Evolutionary conservation across 1,140 invertebrate genomes (phyloP), one percentile per base, ranked within the genome.

Genomic region (Drosophila hydei): DNA sequence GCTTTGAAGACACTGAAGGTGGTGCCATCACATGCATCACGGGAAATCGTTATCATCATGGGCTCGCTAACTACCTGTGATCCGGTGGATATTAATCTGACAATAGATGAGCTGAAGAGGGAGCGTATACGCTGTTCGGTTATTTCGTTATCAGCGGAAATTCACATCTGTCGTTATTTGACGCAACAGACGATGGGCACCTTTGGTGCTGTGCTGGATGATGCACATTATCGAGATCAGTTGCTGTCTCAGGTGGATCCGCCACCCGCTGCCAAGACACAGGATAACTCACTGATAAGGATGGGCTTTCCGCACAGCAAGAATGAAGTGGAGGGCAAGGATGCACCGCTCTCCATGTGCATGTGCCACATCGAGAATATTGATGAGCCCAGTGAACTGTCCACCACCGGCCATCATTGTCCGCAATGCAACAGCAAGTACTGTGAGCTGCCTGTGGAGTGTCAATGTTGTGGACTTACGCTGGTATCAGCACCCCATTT

Each of bases 401-500:
- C 92, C 80, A 94, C 94, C 33, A 94, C 94, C 12, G 98, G 98
- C 2, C 99, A 98, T 91, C 95, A 98, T 81, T 99, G 98, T 92
- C 98, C 98, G 19, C 98, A 99, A 90, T 99, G 99, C 92, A 95
- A 95, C 67, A 97, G 97, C 91, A 99, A 99, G 93, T 99, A 99
- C 92, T 99, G 98, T 92, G 98, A 99, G 91, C 93, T 99, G 70
- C 99, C 99, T 0, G 97, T 98, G 1, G 98, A 99, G 92, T 99
- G 99, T 91, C 94, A 96, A 90, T 96, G 96, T 11, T 99, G 99
- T 93, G 97, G 97, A 9, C 93, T 99, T 21, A 99, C 98, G 3
- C 92, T 99, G n/a, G 98, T 99, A 3, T 99, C 98, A 5, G 98
- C 98, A 9, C 98, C 98, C 12, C 98, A 99, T 93, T 93, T 99